Evolutionary conservation across 92 coral and sea anemone genomes (phyloP), one percentile per base, ranked within the genome.

Genomic region (Blastomussa wellsi): DNA sequence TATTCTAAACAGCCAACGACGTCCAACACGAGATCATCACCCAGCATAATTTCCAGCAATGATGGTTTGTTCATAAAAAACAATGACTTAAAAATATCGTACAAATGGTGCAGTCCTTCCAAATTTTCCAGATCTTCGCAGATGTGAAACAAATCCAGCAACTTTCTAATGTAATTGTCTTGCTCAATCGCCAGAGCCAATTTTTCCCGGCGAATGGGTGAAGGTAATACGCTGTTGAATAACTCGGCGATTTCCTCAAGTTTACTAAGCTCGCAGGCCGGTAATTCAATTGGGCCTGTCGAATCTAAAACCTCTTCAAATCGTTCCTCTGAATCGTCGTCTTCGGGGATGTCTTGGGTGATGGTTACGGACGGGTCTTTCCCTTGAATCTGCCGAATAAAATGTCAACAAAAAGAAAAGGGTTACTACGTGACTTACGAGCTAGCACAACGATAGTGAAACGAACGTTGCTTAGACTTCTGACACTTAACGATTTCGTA

Each of bases 361-460:
- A 97, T 87, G 37, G 94, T 97, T 57, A 94, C 98, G 26, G 99
- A 97, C 8, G 99, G 99, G 75, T 97, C 99, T 89, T 95, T 97
- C 42, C 99, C 99, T 93, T 97, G 99, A 57, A 97, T 98, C 99
- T 97, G 64, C 10, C 64, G 64, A 84, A 86, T 51, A 77, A 69
- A 86, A 83, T 81, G 82, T 83, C 74, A 84, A 89, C 81, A 87
- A 89, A 67, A 44, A 44, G 48, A 42, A 44, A 44, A 62, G 19
- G 48, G 15, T 42, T 16, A 62, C 28, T 14, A 52, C 74, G 82
- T 59, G 60, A 31, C 53, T 52, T 55, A 81, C 75, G 6, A 42
- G 71, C 2, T 26, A 38, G 37, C 55, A 76, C 41, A 22, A 28
- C 36, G 57, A 48, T 79, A 80, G 59, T 72, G 73, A 80, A 51